Evolutionary conservation across 2,797 vertebrate genomes (phyloP).

Genomic region (Carcharodon carcharias): DNA sequence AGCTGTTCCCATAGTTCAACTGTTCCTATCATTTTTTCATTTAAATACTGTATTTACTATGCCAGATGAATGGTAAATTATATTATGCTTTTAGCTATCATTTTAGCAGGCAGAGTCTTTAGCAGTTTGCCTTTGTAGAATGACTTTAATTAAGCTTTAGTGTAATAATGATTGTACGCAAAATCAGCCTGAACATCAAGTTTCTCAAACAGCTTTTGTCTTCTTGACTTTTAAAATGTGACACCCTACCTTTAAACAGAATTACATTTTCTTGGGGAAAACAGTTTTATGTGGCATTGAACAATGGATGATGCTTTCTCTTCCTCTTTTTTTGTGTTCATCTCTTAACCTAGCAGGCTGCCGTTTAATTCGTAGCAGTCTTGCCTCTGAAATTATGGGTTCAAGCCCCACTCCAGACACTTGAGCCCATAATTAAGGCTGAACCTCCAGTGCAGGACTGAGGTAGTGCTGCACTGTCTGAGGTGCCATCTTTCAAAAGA

Average conservation of each 20-base stretch:
- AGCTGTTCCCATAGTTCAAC: not conserved
- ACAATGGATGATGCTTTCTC: too few species aligned
- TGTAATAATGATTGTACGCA: not conserved
- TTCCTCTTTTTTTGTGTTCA: too few species aligned
- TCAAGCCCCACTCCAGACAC: too few species aligned
- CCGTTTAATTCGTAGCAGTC: too few species aligned
- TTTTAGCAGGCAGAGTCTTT: not conserved
- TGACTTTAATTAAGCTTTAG: conserved; percentile 9
- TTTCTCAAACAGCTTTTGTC: not conserved
- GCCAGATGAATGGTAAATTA: not conserved
- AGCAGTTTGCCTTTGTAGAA: not conserved
- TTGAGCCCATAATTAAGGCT: too few species aligned
- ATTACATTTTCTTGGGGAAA: not conserved
- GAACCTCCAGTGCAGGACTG: too few species aligned
- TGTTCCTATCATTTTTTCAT: conserved; percentile 9
- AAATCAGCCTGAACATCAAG: not conserved
- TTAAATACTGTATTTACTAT: not conserved
- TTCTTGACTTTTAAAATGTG: not conserved
- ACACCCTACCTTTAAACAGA: not conserved
- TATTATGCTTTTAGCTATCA: not conserved
- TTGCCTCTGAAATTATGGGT: too few species aligned
- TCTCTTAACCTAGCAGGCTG: too few species aligned
- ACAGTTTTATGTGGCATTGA: not conserved
- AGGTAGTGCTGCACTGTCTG: too few species aligned
- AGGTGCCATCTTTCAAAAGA: too few species aligned